Percentiles rank a stretch among this genome's conserved stretches.
Conservation (phyloP, 2,113 vertebrate genomes). For the Cygnus buccinator region DNA sequence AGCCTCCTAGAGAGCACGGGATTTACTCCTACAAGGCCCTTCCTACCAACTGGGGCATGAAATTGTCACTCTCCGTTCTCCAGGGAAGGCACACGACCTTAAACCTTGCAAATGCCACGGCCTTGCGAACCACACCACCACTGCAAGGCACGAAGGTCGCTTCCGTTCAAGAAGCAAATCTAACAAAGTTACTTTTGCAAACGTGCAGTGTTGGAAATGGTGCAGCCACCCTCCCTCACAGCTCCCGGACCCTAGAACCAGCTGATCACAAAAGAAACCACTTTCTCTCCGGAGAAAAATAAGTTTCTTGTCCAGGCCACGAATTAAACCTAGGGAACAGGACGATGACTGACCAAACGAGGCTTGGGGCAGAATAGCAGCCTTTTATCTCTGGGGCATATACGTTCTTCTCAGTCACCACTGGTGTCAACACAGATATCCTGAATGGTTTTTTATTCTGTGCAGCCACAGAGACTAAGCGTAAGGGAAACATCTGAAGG, state of each 20-base stretch:
- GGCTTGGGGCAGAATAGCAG: neutral
- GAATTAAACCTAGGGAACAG: neutral
- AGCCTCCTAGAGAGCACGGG: neutral
- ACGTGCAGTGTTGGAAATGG: fast-evolving
- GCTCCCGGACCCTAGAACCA: neutral
- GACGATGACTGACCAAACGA: neutral
- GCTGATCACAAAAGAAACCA: neutral
- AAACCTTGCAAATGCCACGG: neutral
- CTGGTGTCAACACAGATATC: neutral
- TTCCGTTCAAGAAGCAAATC: neutral
- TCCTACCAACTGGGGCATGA: neutral
- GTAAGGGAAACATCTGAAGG: fast-evolving
- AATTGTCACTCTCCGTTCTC: neutral
- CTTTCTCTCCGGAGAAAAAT: neutral
- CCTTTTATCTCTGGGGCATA: neutral
- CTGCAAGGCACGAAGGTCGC: fast-evolving
- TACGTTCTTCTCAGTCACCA: neutral
- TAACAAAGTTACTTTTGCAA: neutral
- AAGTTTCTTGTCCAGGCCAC: neutral
- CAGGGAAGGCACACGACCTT: neutral
- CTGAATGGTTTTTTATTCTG: neutral
- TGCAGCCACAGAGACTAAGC: fast-evolving
- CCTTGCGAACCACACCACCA: fast-evolving
- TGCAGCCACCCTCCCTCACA: neutral
- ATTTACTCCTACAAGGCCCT: neutral